These are phyloP conservation scores for Tetrax tetrax DNA, from an alignment of 2,113 vertebrate species.

Conservation along the genomic window DNA sequence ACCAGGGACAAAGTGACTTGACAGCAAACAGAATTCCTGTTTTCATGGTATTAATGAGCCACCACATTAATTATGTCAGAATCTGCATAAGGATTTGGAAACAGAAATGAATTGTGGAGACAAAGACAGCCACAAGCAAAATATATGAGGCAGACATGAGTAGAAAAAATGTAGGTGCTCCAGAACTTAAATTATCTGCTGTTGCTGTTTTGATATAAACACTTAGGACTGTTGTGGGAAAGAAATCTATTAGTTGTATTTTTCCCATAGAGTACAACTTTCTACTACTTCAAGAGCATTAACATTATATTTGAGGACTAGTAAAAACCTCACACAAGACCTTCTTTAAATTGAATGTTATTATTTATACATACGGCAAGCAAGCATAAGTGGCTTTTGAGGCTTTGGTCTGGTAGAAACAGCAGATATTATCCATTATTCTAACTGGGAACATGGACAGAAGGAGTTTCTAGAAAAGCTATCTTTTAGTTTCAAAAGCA, in stretches of 20 bases:
- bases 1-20: background rate
- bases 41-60: background rate
- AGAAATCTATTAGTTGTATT: background rate
- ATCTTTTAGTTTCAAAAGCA: background rate
- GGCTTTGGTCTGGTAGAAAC: background rate
- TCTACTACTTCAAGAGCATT: background rate
- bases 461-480: background rate
- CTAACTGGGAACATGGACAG: background rate
- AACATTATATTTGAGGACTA: background rate
- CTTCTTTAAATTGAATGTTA: background rate
- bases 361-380: conserved; percentile 45
- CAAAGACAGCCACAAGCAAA: background rate
- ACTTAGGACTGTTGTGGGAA: background rate
- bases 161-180: background rate
- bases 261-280: background rate
- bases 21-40: background rate
- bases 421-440: conserved; percentile 4
- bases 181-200: background rate
- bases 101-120: background rate
- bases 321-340: background rate
- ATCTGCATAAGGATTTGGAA: background rate
- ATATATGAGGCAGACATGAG: background rate
- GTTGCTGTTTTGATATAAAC: background rate
- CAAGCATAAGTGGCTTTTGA: conserved; percentile 10
- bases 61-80: background rate